Evolutionary conservation across 2,113 vertebrate genomes (phyloP).

Genomic region (Speoplatyrhinus poulsoni): DNA sequence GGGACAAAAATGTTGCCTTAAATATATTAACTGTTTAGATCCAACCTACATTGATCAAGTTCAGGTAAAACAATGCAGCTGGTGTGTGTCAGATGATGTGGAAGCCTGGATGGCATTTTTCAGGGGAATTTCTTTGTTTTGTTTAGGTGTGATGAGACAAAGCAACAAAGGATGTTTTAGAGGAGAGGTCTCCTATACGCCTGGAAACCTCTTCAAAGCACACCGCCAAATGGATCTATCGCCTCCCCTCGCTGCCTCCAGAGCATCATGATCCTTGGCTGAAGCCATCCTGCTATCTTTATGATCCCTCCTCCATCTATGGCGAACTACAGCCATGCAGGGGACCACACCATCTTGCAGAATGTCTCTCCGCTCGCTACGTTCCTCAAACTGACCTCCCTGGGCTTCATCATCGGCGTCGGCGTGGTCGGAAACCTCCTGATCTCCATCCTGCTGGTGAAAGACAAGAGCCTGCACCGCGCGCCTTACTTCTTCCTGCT

Average conservation of each 20-base stretch:
- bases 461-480: constrained; percentile 99
- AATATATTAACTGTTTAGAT: constrained; percentile 8
- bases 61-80: constrained; percentile 56
- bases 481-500: constrained; percentile 98
- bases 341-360: constrained; percentile 99
- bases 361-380: constrained; percentile 99
- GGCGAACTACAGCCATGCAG: constrained; percentile 99
- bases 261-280: constrained; percentile 99
- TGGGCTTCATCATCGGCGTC: constrained; percentile 99
- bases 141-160: constrained; percentile 85
- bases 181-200: constrained; percentile 84
- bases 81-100: constrained; percentile 64
- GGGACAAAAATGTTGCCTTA: constrained; percentile 18
- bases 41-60: constrained; percentile 30
- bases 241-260: constrained; percentile 88
- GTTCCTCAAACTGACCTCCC: constrained; percentile 99
- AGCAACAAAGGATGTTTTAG: constrained; percentile 86
- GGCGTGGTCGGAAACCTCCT: constrained; percentile 99
- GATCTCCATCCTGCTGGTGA: constrained; percentile 99
- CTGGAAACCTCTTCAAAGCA: constrained; percentile 96
- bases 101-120: constrained; percentile 76
- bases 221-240: constrained; percentile 93
- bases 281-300: constrained; percentile 89
- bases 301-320: constrained; percentile 99
- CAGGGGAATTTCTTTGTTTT: constrained; percentile 59